Conservation (phyloP, 2,113 vertebrate species). For the Bagarius yarrelli region DNA sequence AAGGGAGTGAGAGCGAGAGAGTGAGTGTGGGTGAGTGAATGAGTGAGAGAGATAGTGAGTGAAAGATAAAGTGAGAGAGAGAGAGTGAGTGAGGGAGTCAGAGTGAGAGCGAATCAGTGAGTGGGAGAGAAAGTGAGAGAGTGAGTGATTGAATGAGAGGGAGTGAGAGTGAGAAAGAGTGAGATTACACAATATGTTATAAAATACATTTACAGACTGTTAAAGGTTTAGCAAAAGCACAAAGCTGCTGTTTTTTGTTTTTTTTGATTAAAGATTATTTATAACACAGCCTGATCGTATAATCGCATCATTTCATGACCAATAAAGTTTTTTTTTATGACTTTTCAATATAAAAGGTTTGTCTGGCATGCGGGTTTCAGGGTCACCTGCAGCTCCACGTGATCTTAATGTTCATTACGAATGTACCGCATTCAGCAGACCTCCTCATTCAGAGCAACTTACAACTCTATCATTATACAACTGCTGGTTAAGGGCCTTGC, state of each 20-base stretch:
- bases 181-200: slow-evolving; percentile 40
- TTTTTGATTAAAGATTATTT: slow-evolving; percentile 67
- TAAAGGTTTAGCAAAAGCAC: slow-evolving; percentile 60
- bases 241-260: slow-evolving; percentile 55
- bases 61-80: too few species aligned
- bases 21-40: too few species aligned
- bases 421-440: too few species aligned
- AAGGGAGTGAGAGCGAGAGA: neutral
- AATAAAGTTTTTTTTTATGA: neutral
- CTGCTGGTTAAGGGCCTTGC: too few species aligned
- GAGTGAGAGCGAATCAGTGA: too few species aligned
- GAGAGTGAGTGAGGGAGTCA: neutral
- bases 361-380: too few species aligned
- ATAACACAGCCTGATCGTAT: slow-evolving; percentile 40
- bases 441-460: too few species aligned
- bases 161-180: neutral
- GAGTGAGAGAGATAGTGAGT: too few species aligned
- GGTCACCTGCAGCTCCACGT: too few species aligned
- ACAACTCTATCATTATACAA: too few species aligned
- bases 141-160: neutral
- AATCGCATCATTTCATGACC: neutral
- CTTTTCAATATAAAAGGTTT: neutral
- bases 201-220: slow-evolving; percentile 56
- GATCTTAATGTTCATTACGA: too few species aligned
- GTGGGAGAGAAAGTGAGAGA: too few species aligned